A percentile compares a stretch with the other conserved stretches of the same genome.
phyloP scores from a whole-genome alignment of 2,797 vertebrate species.

The Takifugu ocellatus region DNA sequence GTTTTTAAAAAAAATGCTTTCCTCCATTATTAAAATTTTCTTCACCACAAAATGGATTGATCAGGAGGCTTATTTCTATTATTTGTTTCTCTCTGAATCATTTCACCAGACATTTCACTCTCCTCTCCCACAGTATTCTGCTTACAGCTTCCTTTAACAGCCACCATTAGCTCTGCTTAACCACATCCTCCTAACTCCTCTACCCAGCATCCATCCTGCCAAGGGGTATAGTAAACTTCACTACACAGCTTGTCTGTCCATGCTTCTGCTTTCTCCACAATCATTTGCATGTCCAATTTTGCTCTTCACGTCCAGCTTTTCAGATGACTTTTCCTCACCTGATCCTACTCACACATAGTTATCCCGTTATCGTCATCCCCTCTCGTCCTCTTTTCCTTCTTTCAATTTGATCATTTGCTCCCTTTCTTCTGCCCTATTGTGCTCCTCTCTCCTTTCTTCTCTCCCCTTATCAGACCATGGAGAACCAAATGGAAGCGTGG shows the following conservation, averaged over 20 bases:
- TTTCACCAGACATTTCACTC: constrained; percentile 67
- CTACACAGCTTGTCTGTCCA: constrained; percentile 39
- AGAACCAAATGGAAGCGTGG: constrained; percentile 91
- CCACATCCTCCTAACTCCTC: constrained; percentile 60
- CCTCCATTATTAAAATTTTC: too few species aligned
- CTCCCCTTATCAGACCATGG: constrained; percentile 81
- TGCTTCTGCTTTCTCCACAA: constrained; percentile 16
- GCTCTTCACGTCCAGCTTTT: too few species aligned
- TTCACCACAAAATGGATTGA: too few species aligned
- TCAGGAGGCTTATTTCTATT: not conserved
- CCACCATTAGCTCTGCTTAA: constrained; percentile 70
- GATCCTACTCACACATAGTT: not conserved
- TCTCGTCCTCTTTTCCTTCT: not conserved
- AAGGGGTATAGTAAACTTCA: constrained; percentile 76
- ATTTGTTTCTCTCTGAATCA: constrained; percentile 40
- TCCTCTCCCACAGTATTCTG: constrained; percentile 75
- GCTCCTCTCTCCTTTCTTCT: constrained; percentile 1
- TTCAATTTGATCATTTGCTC: constrained; percentile 10
- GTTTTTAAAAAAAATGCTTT: too few species aligned
- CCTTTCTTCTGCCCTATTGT: not conserved
- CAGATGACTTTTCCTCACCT: too few species aligned
- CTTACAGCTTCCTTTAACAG: constrained; percentile 75
- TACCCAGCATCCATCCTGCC: constrained; percentile 60
- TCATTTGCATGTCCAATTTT: constrained; percentile 5
- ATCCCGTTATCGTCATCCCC: not conserved